Evolutionary conservation across 2,888 invertebrate species (phyloP).

Genomic region (Anoplius nigerrimus): DNA sequence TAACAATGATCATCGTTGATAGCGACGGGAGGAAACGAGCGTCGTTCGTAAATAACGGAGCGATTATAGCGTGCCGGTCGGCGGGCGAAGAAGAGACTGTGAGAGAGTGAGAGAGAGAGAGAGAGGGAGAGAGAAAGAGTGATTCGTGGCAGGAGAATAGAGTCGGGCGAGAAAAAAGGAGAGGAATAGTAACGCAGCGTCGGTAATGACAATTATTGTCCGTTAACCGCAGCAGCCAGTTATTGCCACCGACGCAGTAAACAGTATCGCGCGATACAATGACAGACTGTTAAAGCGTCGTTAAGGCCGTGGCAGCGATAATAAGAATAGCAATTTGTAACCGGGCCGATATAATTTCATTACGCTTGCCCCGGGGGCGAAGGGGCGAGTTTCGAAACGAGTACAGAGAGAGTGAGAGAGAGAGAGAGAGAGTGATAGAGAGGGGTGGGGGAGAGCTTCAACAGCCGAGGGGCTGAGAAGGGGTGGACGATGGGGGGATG

Average conservation of each 20-base stretch:
- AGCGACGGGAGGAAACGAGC: too few species aligned
- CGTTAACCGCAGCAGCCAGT: constrained; percentile 18
- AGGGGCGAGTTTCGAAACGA: too few species aligned
- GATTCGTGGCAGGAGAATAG: too few species aligned
- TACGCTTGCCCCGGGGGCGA: too few species aligned
- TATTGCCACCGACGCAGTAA: constrained; percentile 8
- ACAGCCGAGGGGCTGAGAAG: too few species aligned
- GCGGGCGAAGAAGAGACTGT: constrained; percentile 6
- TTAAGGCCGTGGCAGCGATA: constrained; percentile 28
- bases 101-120: background rate
- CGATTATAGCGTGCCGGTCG: constrained; percentile 3
- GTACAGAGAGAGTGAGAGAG: too few species aligned
- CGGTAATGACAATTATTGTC: constrained; percentile 12
- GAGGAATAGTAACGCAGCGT: background rate
- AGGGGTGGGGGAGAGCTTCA: too few species aligned
- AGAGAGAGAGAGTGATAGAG: too few species aligned
- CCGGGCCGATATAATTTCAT: too few species aligned
- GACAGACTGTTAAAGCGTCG: constrained; percentile 29
- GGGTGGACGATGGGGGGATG: too few species aligned
- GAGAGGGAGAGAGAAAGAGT: background rate
- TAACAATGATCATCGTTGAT: too few species aligned
- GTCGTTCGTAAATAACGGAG: too few species aligned
- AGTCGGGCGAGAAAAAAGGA: background rate
- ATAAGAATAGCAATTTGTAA: constrained; percentile 37
- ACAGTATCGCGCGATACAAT: constrained; percentile 21